Evolutionary conservation across 2,113 vertebrate genomes (phyloP).

Genomic region (Ophthalmolycus amberensis): DNA sequence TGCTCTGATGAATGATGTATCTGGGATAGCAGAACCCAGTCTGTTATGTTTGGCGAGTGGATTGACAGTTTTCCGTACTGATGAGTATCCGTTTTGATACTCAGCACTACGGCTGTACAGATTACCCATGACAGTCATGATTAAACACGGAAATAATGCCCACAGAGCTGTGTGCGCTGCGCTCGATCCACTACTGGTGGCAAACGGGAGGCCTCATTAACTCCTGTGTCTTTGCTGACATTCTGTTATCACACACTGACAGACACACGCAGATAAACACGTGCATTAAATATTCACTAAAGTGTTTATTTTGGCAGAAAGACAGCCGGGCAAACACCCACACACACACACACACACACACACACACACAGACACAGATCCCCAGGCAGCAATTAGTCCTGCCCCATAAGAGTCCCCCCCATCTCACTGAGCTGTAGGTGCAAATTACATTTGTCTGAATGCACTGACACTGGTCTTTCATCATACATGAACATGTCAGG

Average conservation of each 20-base stretch:
- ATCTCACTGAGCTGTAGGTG: conserved; percentile 85
- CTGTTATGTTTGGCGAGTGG: neutral
- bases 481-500: conserved; percentile 75
- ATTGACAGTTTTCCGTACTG: conserved; percentile 9
- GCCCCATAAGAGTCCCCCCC: conserved; percentile 86
- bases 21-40: neutral
- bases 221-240: conserved; percentile 79
- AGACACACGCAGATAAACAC: conserved; percentile 76
- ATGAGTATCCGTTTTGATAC: conserved; percentile 26
- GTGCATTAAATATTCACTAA: conserved; percentile 76
- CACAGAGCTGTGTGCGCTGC: conserved; percentile 51
- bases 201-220: conserved; percentile 75
- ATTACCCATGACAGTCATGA: conserved; percentile 53
- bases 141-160: conserved; percentile 54
- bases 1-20: neutral
- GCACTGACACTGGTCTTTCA: conserved; percentile 68
- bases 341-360: conserved; percentile 67
- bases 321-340: conserved; percentile 45
- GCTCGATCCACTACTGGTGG: conserved; percentile 54
- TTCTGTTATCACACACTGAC: conserved; percentile 79
- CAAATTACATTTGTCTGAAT: conserved; percentile 87
- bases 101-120: conserved; percentile 29
- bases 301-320: conserved; percentile 72
- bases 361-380: conserved; percentile 74
- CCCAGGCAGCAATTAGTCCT: conserved; percentile 91